Conservation (phyloP, 2,113 vertebrate genomes). For the Burhinus oedicnemus region DNA sequence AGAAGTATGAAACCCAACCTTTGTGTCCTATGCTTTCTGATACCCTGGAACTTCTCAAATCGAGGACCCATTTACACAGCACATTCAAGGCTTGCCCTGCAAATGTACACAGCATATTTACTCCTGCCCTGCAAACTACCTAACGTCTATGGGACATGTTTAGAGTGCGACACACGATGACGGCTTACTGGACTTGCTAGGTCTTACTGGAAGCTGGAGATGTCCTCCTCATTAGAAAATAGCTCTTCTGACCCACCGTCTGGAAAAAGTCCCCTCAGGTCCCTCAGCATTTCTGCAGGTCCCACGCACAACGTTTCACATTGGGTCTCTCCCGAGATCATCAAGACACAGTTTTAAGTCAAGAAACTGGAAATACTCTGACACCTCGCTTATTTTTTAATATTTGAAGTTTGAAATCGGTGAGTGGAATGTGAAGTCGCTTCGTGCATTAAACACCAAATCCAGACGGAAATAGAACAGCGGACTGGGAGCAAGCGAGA, state of each 20-base stretch:
- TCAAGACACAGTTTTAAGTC: fast-evolving
- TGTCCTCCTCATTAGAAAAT: background rate
- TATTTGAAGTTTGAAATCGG: background rate
- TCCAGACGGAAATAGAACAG: background rate
- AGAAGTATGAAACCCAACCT: background rate
- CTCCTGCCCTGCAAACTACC: background rate
- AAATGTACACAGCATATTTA: background rate
- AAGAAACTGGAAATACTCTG: background rate
- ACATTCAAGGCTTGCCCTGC: background rate
- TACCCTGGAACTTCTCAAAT: background rate
- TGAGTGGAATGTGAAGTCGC: background rate
- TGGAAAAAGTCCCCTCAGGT: background rate
- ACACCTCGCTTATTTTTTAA: background rate
- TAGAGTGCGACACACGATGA: background rate
- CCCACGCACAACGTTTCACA: fast-evolving
- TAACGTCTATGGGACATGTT: background rate
- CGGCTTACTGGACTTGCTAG: background rate
- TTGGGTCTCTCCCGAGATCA: background rate
- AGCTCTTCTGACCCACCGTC: background rate
- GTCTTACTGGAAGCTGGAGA: background rate
- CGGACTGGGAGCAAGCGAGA: background rate
- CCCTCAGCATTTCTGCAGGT: no score
- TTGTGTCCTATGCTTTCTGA: background rate
- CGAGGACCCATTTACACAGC: background rate
- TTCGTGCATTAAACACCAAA: background rate